Evolutionary conservation across 2,113 vertebrate genomes (phyloP), one percentile per base, ranked within the genome.

Genomic region (Oenanthe oenanthe): DNA sequence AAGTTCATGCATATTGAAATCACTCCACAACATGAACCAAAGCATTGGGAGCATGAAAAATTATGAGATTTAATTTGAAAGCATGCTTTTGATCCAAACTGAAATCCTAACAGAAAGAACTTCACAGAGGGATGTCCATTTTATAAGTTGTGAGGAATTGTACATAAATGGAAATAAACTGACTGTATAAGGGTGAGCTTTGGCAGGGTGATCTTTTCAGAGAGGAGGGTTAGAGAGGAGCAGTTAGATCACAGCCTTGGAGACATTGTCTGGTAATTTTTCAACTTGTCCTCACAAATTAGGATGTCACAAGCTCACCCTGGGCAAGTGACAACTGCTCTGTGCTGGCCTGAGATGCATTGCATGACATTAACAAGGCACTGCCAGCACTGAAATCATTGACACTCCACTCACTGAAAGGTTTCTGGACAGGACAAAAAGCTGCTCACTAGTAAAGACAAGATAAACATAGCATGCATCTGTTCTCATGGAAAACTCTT

Each of bases 401-500:
- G 95, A 81, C 90, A 91, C 82, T 68, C 24, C 38, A n/a, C 85
- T 90, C 36, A 91, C 61, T 96, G 95, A 92, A 94, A 96, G 83
- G 68, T 95, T 92, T 91, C 79, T 96, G 95, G 95, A 96, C 84
- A 81, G 90, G 73, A 84, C 81, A 76, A 82, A 85, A 76, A 70
- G 84, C 71, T 92, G 62, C 16, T 85, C 87, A 9, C 66, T 79
- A 63, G 32, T 3, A 91, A 78, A 72, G 50, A 58, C 50, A 40
- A 76, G 43, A 92, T 71, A 96, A 96, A 89, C 89, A 97, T 89
- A 96, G 70, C 84, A 79, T 34, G 62, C 19, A 17, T 83, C 92
- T 94, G 63, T 85, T 76, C 89, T 95, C 93, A 96, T 97, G 94
- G 95, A 97, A 97, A 96, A 94, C 78, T 95, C 77, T 70, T 73